Evolutionary conservation across 92 coral and sea anemone genomes (phyloP).

Genomic region (Zoanthus gigantus): DNA sequence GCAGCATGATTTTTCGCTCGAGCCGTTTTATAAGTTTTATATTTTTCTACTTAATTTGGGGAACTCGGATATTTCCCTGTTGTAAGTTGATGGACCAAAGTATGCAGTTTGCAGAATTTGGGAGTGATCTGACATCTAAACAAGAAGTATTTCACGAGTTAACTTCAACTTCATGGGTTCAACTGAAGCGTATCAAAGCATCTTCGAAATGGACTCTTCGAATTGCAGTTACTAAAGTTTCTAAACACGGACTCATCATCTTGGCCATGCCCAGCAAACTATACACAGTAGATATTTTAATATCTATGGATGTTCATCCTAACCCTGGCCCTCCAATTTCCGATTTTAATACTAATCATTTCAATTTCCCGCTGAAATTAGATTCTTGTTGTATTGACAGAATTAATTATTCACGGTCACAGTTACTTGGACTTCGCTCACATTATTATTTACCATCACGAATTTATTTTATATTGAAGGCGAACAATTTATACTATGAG

Average conservation of each 20-base stretch:
- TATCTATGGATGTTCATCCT: conserved; percentile 19
- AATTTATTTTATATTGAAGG: not conserved
- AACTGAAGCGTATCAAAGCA: no score
- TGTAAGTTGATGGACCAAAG: no score
- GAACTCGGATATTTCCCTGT: no score
- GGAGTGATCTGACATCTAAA: no score
- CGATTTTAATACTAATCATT: conserved; percentile 7
- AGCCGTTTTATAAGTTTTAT: no score
- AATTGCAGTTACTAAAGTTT: conserved; percentile 9
- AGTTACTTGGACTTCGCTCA: conserved; percentile 21
- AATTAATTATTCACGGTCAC: conserved; percentile 9
- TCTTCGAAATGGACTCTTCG: not conserved
- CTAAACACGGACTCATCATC: conserved; percentile 22
- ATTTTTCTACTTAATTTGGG: no score
- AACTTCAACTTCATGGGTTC: no score
- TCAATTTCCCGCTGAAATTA: conserved; percentile 3
- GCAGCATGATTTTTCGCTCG: no score
- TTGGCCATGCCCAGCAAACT: conserved; percentile 22
- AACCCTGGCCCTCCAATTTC: conserved; percentile 25
- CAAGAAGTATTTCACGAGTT: no score
- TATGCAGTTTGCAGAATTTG: no score
- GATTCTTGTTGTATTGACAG: conserved; percentile 25
- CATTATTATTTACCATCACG: not conserved
- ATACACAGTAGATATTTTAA: not conserved
- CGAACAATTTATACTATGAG: conserved; percentile 13